These are phyloP conservation scores for Drosophila anceps DNA, from an alignment of 2,888 invertebrate genomes.

Conservation along the genomic window DNA sequence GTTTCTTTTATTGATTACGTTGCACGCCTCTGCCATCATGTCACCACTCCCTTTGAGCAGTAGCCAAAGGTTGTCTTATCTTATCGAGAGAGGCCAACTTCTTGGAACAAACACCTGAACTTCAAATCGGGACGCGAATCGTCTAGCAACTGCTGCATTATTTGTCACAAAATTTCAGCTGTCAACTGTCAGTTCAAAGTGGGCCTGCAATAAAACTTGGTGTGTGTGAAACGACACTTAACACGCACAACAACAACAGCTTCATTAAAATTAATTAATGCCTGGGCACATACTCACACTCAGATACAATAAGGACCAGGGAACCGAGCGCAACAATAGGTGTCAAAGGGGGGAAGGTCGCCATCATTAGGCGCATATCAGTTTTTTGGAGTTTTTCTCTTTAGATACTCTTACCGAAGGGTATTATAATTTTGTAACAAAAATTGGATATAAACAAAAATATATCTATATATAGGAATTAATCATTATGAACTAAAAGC, in stretches of 20 bases:
- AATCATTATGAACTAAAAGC: background rate
- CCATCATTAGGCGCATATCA: slow-evolving; percentile 74
- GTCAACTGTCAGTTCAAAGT: slow-evolving; percentile 70
- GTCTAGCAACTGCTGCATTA: slow-evolving; percentile 52
- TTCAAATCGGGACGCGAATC: slow-evolving; percentile 31
- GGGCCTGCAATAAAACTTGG: slow-evolving; percentile 50
- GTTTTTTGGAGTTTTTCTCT: slow-evolving; percentile 30
- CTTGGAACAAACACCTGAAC: slow-evolving; percentile 68
- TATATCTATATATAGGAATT: background rate
- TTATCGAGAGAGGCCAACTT: slow-evolving; percentile 54
- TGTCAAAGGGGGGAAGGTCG: slow-evolving; percentile 57
- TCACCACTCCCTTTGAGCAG: slow-evolving; percentile 7
- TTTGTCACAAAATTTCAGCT: slow-evolving; percentile 66
- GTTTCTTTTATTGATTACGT: slow-evolving; percentile 69
- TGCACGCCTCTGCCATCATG: slow-evolving; percentile 24
- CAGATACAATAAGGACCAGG: slow-evolving; percentile 45
- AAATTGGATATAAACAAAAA: too few species aligned
- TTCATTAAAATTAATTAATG: slow-evolving; percentile 84
- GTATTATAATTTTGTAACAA: background rate
- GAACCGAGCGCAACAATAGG: slow-evolving; percentile 33
- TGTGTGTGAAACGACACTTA: slow-evolving; percentile 62
- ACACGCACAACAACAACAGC: slow-evolving; percentile 72
- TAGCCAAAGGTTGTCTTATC: slow-evolving; percentile 74
- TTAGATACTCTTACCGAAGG: background rate
- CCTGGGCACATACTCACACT: slow-evolving; percentile 67